These are phyloP conservation scores for Laticauda colubrina DNA, from an alignment of 2,113 vertebrate species.

Conservation along the genomic window DNA sequence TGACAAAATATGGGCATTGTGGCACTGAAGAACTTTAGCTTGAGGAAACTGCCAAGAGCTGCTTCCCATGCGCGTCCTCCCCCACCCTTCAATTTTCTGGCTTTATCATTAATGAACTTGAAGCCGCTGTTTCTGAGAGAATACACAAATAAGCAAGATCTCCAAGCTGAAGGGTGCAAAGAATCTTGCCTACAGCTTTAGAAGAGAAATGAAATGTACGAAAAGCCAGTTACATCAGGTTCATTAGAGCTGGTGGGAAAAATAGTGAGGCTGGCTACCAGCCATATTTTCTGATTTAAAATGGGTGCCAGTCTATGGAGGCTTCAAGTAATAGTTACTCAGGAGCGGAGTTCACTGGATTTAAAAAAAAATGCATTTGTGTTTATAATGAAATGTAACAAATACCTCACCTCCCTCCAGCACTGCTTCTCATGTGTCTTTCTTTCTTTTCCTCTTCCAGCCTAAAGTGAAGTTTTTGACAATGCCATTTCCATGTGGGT, in stretches of 20 bases:
- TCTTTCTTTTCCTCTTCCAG: not conserved
- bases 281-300: not conserved
- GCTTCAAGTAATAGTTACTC: not conserved
- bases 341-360: not conserved
- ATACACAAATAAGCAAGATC: not conserved
- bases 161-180: not conserved
- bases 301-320: not conserved
- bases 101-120: not conserved
- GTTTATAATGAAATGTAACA: not conserved
- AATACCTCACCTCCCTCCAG: not conserved
- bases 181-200: not conserved
- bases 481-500: not conserved
- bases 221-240: not conserved
- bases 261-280: not conserved
- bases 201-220: not conserved
- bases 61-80: not conserved
- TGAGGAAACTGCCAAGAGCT: not conserved
- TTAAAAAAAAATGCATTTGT: not conserved
- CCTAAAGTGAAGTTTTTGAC: not conserved
- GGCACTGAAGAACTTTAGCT: not conserved
- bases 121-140: not conserved
- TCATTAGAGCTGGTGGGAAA: not conserved
- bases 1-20: not conserved
- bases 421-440: not conserved
- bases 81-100: not conserved